Evolutionary conservation across 2,888 invertebrate genomes (phyloP), one percentile per base, ranked within the genome.

Genomic region (Eustalomyia histrio): DNA sequence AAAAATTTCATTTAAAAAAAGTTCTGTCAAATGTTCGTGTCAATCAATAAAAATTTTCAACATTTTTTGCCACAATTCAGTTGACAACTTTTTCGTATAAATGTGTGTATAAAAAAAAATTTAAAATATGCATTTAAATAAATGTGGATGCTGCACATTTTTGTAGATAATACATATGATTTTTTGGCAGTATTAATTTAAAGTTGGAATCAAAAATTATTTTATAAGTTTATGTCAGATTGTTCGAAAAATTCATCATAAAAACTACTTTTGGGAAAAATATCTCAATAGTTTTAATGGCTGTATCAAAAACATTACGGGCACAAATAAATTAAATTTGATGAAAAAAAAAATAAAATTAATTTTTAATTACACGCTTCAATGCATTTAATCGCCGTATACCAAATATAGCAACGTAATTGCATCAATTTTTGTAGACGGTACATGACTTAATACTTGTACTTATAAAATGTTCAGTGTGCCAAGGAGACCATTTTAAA

Each of bases 291-390:
- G 57, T 21, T 52, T 24, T 69, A 57, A 53, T 39, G 35, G 67
- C 24, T 55, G 43, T 67, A 55, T 18, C 17, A 5, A 6, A 63
- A 55, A 60, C n/a, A 14, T 65, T 73, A 18, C 53, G 8, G n/a
- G 50, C 6, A 47, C 57, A 67, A 81, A 78, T 65, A 60, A 73
- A 78, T 74, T 24, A 47, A 47, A 73, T 69, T 65, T 57, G 60
- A 71, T 69, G 69, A 74, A 74, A 60, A 71, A 43, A 53, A 52
- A 74, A 69, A 68, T 76, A 33, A 78, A 81, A 75, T 78, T 78
- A 81, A 81, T 78, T 81, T 81, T 81, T 78, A 78, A 81, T 81
- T 78, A 81, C 69, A 81, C 74, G 55, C 78, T 71, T 78, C 71
- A 78, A 75, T 81, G 74, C 71, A 78, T 78, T 78, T 78, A 81